phyloP scores from a whole-genome alignment of 2,797 vertebrate species.

The Scomberomorus guttatus region DNA sequence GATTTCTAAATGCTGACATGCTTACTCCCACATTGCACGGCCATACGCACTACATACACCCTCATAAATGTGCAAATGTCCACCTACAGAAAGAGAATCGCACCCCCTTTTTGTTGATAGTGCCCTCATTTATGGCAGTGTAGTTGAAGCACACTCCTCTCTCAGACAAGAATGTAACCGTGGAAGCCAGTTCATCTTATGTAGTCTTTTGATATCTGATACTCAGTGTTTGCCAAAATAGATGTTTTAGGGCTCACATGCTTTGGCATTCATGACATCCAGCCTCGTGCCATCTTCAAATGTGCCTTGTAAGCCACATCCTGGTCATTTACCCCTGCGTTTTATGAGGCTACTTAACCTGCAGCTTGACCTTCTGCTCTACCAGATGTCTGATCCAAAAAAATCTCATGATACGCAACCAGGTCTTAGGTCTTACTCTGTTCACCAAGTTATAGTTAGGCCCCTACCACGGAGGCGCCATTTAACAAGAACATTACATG shows the following conservation, averaged over 20 bases:
- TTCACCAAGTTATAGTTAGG: constrained; percentile 37
- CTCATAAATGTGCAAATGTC: constrained; percentile 37
- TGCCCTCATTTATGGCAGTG: constrained; percentile 13
- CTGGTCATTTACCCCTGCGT: constrained; percentile 48
- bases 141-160: neutral
- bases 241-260: constrained; percentile 59
- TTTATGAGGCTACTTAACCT: constrained; percentile 73
- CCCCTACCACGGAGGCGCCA: neutral
- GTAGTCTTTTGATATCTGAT: constrained; percentile 47
- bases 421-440: constrained; percentile 41
- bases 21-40: constrained; percentile 43
- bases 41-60: constrained; percentile 10
- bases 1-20: constrained; percentile 69
- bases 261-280: constrained; percentile 44
- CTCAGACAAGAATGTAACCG: constrained; percentile 18
- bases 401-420: constrained; percentile 52
- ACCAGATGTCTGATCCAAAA: constrained; percentile 75
- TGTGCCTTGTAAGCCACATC: constrained; percentile 46
- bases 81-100: neutral
- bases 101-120: neutral
- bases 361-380: constrained; percentile 68
- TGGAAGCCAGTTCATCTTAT: constrained; percentile 9
- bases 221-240: constrained; percentile 60
- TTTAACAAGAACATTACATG: constrained; percentile 13
- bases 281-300: constrained; percentile 25